Conservation (phyloP, 2,113 vertebrate genomes). For the Saguinus midas region DNA sequence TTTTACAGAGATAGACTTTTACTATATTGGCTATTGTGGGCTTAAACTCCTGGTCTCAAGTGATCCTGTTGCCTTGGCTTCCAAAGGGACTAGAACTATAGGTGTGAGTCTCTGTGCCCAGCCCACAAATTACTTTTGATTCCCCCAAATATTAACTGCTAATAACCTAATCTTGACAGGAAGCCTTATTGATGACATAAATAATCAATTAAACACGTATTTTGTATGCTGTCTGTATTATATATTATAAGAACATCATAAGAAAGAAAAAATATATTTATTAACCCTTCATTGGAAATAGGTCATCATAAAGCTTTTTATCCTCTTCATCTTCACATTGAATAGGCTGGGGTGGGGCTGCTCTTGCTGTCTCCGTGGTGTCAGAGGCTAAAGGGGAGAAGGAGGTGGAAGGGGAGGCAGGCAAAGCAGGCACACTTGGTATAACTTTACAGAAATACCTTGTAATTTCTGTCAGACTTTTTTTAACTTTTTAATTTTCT, state of each 20-base stretch:
- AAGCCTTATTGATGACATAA: neutral
- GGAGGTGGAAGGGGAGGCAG: neutral
- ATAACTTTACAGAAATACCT: neutral
- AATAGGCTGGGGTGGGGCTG: neutral
- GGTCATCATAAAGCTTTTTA: neutral
- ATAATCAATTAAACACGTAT: neutral
- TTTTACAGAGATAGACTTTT: no score
- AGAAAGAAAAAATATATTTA: neutral
- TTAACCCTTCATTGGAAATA: neutral
- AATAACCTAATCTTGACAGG: neutral
- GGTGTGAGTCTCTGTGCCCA: no score
- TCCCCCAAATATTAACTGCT: neutral
- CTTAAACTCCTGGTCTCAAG: no score
- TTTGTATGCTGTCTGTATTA: neutral
- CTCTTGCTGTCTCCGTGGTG: neutral
- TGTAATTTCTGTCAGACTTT: neutral
- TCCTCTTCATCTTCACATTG: neutral
- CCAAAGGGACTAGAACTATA: no score
- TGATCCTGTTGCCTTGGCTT: no score
- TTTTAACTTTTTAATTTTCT: neutral
- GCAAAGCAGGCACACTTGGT: neutral
- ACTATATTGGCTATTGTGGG: no score
- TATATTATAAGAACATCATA: neutral
- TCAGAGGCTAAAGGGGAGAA: neutral
- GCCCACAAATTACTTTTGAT: neutral